Evolutionary conservation across 1,140 invertebrate genomes (phyloP).

Genomic region (Solenopsis invicta): DNA sequence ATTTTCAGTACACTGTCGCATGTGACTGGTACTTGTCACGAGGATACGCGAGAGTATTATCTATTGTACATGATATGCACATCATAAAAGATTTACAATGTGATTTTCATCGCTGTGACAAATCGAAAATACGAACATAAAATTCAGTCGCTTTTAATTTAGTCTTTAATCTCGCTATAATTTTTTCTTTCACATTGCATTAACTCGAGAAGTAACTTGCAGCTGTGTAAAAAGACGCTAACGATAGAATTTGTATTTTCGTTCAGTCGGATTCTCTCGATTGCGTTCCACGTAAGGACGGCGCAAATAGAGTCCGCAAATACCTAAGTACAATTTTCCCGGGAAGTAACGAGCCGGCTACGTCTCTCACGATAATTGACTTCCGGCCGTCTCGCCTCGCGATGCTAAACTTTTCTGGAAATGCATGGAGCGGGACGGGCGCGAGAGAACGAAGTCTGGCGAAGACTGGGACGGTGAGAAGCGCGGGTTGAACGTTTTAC

Average conservation of each 20-base stretch:
- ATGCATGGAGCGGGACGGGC: conserved; percentile 40
- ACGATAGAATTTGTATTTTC: background rate
- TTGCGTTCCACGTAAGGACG: background rate
- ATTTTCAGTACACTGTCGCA: conserved; percentile 23
- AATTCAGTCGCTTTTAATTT: background rate
- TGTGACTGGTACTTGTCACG: conserved; percentile 25
- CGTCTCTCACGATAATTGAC: conserved; percentile 64
- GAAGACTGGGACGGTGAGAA: conserved; percentile 50
- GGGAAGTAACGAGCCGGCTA: conserved; percentile 31
- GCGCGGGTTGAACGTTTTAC: conserved; percentile 45
- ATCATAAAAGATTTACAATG: conserved; percentile 26
- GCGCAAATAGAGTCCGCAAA: conserved; percentile 19
- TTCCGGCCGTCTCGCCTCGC: conserved; percentile 58
- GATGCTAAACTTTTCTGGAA: conserved; percentile 67
- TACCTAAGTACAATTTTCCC: conserved; percentile 28
- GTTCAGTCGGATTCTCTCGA: background rate
- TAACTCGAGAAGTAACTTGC: conserved; percentile 9
- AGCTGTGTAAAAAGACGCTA: background rate
- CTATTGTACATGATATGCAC: conserved; percentile 16
- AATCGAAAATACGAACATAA: conserved; percentile 12
- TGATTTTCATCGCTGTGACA: background rate
- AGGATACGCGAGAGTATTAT: conserved; percentile 4
- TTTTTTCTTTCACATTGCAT: background rate
- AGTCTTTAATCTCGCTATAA: background rate
- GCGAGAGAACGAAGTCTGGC: conserved; percentile 8